phyloP scores from a whole-genome alignment of 2,113 vertebrate genomes.

The Xenopus borealis region DNA sequence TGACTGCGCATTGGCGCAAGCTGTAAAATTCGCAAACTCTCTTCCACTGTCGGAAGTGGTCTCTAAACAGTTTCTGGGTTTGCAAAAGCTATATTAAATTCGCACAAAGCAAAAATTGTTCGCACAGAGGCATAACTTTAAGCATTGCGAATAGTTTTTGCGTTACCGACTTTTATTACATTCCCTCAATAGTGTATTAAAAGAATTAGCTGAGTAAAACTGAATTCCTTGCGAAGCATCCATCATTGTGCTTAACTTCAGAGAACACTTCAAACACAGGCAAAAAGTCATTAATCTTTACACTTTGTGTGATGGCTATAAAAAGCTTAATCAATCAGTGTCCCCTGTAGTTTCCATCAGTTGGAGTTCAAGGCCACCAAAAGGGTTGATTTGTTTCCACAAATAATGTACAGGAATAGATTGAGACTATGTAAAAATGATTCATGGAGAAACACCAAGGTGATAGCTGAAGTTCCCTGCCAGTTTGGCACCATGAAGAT shows the following conservation, averaged over 20 bases:
- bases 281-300: slow-evolving; percentile 1
- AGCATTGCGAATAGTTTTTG: neutral
- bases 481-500: too few species aligned
- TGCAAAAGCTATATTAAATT: too few species aligned
- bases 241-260: neutral
- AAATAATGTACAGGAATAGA: neutral
- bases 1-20: too few species aligned
- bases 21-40: too few species aligned
- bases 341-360: neutral
- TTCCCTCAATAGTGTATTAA: too few species aligned
- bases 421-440: neutral
- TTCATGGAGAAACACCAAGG: too few species aligned
- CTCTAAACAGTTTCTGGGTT: too few species aligned
- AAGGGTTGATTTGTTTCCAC: neutral
- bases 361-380: neutral
- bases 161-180: neutral
- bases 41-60: too few species aligned
- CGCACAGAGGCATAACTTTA: too few species aligned
- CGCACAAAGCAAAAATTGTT: too few species aligned
- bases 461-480: too few species aligned
- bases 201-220: neutral
- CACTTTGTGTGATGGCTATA: neutral
- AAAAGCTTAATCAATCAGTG: slow-evolving; percentile 1
- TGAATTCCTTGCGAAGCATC: neutral
- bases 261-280: neutral